Base-by-base conservation (phyloP, 2,797 vertebrate species). In the Arctocebus calabarensis region DNA sequence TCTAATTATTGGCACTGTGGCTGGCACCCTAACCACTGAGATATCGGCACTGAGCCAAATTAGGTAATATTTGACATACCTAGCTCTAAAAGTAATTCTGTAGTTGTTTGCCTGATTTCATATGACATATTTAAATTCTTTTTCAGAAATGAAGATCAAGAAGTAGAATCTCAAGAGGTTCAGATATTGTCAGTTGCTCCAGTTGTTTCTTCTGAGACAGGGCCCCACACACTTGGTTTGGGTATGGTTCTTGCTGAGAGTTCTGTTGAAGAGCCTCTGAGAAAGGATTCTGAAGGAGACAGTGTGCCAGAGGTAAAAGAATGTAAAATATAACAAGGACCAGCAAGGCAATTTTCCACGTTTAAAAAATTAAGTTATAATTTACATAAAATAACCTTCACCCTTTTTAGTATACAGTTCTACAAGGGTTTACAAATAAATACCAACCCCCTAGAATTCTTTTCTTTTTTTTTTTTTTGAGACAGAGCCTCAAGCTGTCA, bases 281-380 rank as follows among this genome's bases (percentile, higher is more conserved):
- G 27, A 91, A 70, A 88, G 94, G 62, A 73, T 62, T 32, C 19
- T 90, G 4, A 23, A 79, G 94, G 87, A 70, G 55, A 88, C 17
- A 34, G 13, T 22, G 94, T 96, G 23, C 75, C 84, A 81, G 94
- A 98, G 98, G 98, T 98, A 98, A 97, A 84, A 97, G 78, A 52
- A 94, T 40, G 14, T 55, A 22, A 43, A 68, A 71, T 85, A 16
- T 43, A 66, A 22, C 32, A 90, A 32, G 12, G 78, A 10, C 27
- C 43, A 19, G 13, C 17, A 62, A 61, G 32, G 40, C 79, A 22
- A 92, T 68, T 43, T 79, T 48, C 37, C 70, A 45, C 19, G 27
- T 77, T 84, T 37, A 34, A 48, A 83, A 77, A 79, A 57, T 23
- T 48, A 61, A 82, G 29, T 10, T 64, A 6, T 48, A 59, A 64